Base-by-base conservation (phyloP, 2,888 invertebrate species). In the Trachelus tabidus region DNA sequence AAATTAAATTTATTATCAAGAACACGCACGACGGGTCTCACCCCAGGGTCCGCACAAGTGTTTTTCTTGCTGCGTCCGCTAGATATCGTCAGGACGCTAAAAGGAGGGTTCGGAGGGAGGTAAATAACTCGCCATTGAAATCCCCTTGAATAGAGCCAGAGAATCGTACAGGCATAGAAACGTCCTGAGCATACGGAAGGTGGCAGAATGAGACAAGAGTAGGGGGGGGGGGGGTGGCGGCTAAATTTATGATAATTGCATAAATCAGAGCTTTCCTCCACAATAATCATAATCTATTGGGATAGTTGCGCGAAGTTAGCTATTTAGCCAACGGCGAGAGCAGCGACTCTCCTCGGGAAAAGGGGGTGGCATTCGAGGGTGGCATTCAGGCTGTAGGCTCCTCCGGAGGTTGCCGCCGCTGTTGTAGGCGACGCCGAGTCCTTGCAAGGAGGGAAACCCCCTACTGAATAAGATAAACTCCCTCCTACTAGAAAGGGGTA, bases 211-310 rank as follows among this genome's bases (percentile, higher is more conserved):
- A 78, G 73, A 75, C 75, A 75, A 35, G 68, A 34, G 35, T 82
- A 84, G 86, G 81, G 85, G 85, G 83, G 34, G 34, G 34, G 9
- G 6, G 34, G 34, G 34, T 4, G 34, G 11, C 0, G 34, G 83
- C 84, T 85, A 86, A 90, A 90, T 90, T 90, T 90, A 90, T 90
- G 90, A 90, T 90, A 90, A 90, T 90, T 90, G 89, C 90, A 90
- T 90, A 90, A 90, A 90, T 90, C 90, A 90, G 88, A 89, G 90
- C 90, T 90, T 90, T 90, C 90, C 90, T 90, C 88, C 89, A 89
- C 90, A 90, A 90, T 90, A 90, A 90, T 90, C 90, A 90, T 90
- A 90, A 90, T 90, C 90, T 90, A 90, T 90, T 89, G 90, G 89
- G 90, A 90, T 90, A 90, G 90, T 90, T 90, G 89, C 85, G 85